phyloP scores from a whole-genome alignment of 1,140 invertebrate species.

The Propsilocerus akamusi region DNA sequence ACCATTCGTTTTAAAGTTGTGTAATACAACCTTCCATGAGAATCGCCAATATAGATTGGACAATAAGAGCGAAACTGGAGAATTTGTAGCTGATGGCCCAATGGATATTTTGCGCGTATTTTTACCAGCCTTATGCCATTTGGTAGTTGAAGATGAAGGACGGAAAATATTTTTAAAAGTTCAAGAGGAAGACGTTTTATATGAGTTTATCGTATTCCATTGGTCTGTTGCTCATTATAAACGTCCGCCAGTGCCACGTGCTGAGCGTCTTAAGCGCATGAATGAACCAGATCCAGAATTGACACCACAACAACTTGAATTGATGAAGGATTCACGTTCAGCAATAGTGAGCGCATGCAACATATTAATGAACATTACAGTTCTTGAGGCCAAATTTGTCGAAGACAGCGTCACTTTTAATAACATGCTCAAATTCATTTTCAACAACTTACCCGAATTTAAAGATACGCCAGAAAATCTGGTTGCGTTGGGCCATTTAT shows the following conservation, averaged over 20 bases:
- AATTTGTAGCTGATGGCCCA: conserved; percentile 31
- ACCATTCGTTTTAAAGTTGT: conserved; percentile 56
- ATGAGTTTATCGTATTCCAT: conserved; percentile 61
- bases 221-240: conserved; percentile 77
- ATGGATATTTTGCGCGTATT: conserved; percentile 64
- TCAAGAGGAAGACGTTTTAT: conserved; percentile 60
- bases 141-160: conserved; percentile 75
- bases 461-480: conserved; percentile 68
- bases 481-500: conserved; percentile 64
- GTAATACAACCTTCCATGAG: conserved; percentile 66
- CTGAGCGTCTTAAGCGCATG: conserved; percentile 50
- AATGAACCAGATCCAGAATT: conserved; percentile 54
- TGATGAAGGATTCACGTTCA: conserved; percentile 61
- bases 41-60: conserved; percentile 26
- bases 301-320: conserved; percentile 47
- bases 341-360: conserved; percentile 79
- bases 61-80: conserved; percentile 39
- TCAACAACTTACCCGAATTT: conserved; percentile 67
- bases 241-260: conserved; percentile 54
- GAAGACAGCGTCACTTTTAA: conserved; percentile 57
- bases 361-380: conserved; percentile 81
- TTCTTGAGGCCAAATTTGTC: conserved; percentile 65
- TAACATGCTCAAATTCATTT: conserved; percentile 66
- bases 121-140: conserved; percentile 72
- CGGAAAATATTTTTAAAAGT: conserved; percentile 59